Evolutionary conservation across 2,888 invertebrate genomes (phyloP).

Genomic region (Carterocephalus palaemon): DNA sequence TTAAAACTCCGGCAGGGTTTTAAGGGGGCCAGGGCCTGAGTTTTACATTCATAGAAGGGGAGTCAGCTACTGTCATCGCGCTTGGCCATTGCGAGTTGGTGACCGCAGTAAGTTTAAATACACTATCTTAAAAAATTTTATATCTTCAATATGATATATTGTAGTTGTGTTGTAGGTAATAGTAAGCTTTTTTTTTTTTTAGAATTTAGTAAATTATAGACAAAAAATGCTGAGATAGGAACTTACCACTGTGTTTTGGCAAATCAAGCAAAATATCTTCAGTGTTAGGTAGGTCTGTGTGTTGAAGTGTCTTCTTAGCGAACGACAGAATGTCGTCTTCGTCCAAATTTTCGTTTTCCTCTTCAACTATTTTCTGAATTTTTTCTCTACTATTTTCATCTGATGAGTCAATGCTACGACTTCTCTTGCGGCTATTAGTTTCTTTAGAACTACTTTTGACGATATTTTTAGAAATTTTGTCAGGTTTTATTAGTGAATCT

Average conservation of each 20-base stretch:
- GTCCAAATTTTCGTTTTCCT: constrained; percentile 39
- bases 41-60: no score
- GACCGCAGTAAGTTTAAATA: no score
- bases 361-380: constrained; percentile 61
- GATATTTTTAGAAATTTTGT: constrained; percentile 12
- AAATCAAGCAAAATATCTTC: constrained; percentile 58
- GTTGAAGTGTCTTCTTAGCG: constrained; percentile 64
- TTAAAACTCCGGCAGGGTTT: no score
- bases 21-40: no score
- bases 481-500: constrained; percentile 5
- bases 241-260: constrained; percentile 54
- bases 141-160: no score
- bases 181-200: no score
- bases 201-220: no score
- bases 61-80: no score
- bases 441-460: constrained; percentile 32
- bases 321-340: constrained; percentile 66
- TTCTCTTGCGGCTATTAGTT: constrained; percentile 52
- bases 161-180: no score
- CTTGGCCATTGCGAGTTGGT: no score
- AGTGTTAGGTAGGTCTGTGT: constrained; percentile 59
- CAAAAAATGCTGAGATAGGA: no score
- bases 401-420: constrained; percentile 54
- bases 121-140: no score
- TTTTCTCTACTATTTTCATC: constrained; percentile 48